Percentiles rank a stretch among this genome's conserved stretches.
These are phyloP conservation scores for Passer montanus DNA, from an alignment of 2,113 vertebrate genomes.

Conservation along the genomic window DNA sequence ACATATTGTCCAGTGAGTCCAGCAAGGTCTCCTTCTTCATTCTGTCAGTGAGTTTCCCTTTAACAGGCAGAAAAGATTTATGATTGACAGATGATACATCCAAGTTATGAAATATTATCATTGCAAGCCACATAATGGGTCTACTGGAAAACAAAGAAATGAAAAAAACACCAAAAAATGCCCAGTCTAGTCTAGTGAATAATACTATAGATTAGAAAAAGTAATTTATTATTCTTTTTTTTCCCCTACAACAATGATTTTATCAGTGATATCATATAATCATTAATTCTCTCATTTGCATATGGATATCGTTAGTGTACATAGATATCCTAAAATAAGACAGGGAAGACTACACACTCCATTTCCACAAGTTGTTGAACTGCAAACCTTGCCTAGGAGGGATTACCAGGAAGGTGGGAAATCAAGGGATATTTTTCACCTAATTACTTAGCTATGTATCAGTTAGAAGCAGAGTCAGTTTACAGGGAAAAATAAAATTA, in stretches of 20 bases:
- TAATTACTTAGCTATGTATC: not conserved
- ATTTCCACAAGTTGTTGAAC: not conserved
- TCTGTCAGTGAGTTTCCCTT: not conserved
- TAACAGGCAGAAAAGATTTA: not conserved
- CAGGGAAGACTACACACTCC: not conserved
- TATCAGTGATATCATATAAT: not conserved
- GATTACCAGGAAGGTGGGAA: not conserved
- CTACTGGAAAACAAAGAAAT: not conserved
- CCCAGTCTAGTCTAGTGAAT: not conserved
- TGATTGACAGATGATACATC: not conserved
- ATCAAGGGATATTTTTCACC: not conserved
- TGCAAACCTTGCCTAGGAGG: not conserved
- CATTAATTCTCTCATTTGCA: not conserved
- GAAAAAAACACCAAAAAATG: not conserved
- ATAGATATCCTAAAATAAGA: not conserved
- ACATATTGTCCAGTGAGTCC: not conserved
- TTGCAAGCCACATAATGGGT: not conserved
- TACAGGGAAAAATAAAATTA: not conserved
- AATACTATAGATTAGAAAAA: not conserved
- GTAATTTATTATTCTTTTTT: not conserved
- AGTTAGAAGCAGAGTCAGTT: not conserved
- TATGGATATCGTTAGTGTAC: not conserved
- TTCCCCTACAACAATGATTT: not conserved
- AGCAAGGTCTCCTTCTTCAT: not conserved
- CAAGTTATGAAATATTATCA: not conserved